Conservation (phyloP, 2,113 vertebrate genomes). For the Entomyzon cyanotis region DNA sequence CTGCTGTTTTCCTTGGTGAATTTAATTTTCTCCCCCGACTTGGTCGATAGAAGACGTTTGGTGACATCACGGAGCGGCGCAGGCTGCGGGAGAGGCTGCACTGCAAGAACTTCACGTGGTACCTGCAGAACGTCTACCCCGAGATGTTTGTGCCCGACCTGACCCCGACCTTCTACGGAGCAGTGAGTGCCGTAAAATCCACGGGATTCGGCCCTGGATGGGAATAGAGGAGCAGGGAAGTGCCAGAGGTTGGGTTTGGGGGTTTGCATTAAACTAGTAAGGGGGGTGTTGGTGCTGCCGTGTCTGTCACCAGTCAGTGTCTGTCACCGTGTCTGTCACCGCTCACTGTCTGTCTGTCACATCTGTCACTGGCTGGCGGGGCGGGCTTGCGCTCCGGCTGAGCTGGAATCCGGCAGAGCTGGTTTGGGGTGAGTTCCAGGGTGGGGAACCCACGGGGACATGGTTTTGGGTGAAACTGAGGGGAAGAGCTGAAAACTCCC, state of each 20-base stretch:
- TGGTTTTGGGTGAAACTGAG: neutral
- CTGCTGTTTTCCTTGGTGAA: neutral
- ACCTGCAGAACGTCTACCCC: conserved; percentile 88
- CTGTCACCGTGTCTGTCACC: neutral
- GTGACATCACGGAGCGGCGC: conserved; percentile 87
- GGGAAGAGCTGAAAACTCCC: neutral
- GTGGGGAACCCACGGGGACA: accelerated
- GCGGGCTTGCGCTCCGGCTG: neutral
- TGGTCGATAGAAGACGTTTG: conserved; percentile 81
- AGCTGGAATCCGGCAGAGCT: conserved; percentile 30
- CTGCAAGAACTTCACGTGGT: conserved; percentile 96
- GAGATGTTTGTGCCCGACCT: conserved; percentile 92
- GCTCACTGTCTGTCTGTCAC: neutral
- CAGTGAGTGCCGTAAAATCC: conserved; percentile 73
- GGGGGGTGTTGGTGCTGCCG: neutral
- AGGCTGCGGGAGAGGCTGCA: conserved; percentile 83
- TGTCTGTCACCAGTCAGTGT: no score
- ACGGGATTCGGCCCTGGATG: accelerated
- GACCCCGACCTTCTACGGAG: conserved; percentile 81
- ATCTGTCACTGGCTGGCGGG: accelerated
- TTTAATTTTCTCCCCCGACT: neutral
- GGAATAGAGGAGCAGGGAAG: accelerated
- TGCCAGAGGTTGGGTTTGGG: accelerated
- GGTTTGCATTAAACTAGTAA: accelerated
- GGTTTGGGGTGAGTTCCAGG: neutral